Evolutionary conservation across 1,140 invertebrate species (phyloP).

Genomic region (Gryllus bimaculatus): DNA sequence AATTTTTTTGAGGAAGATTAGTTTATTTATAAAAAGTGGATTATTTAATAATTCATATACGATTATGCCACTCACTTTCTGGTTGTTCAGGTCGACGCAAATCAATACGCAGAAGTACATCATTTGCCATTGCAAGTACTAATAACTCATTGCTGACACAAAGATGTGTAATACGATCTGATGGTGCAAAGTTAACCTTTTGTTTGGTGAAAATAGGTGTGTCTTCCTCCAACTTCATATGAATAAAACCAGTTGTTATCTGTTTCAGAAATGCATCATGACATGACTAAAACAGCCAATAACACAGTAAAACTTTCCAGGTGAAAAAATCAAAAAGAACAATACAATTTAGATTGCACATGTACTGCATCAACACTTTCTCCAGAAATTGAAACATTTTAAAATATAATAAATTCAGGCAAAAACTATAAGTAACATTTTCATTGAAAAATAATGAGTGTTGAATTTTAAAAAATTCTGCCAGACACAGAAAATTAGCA

Average conservation of each 20-base stretch:
- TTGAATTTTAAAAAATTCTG: too few species aligned
- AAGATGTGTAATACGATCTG: conserved; percentile 66
- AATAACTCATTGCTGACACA: conserved; percentile 73
- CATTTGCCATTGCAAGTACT: conserved; percentile 74
- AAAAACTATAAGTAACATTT: too few species aligned
- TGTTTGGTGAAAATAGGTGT: conserved; percentile 68
- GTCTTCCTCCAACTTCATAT: conserved; percentile 58
- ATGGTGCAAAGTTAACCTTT: conserved; percentile 67
- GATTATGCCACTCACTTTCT: conserved; percentile 42
- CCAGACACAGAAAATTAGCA: too few species aligned
- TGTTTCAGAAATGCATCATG: conserved; percentile 15
- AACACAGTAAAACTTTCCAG: too few species aligned
- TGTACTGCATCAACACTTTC: too few species aligned
- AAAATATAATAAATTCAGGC: too few species aligned
- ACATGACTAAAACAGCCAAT: too few species aligned
- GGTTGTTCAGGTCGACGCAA: conserved; percentile 64
- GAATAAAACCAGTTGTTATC: conserved; percentile 54
- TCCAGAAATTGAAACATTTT: too few species aligned
- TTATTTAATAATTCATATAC: conserved; percentile 24
- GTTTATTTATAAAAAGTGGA: background rate
- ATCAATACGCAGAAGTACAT: conserved; percentile 70
- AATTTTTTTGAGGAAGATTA: background rate
- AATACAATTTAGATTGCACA: too few species aligned
- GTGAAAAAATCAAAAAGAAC: too few species aligned
- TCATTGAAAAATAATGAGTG: too few species aligned